A percentile compares a stretch with the other conserved stretches of the same genome.
phyloP scores from a whole-genome alignment of 2,113 vertebrate species.

The Perca flavescens region DNA sequence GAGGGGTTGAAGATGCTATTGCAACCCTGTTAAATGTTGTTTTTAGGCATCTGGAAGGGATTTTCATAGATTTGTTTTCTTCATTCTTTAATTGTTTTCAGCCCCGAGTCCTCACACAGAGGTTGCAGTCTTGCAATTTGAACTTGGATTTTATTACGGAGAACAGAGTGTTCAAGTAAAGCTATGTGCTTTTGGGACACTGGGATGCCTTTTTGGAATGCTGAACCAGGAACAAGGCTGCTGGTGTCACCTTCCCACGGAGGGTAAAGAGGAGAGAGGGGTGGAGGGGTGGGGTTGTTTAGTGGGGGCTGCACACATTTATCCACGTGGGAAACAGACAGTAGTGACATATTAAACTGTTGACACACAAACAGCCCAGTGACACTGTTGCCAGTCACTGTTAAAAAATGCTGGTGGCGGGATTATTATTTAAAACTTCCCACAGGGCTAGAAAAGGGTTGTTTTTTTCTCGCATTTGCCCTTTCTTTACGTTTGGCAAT shows the following conservation, averaged over 20 bases:
- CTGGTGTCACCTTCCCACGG: slow-evolving; percentile 69
- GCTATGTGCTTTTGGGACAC: slow-evolving; percentile 47
- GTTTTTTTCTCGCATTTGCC: slow-evolving; percentile 4
- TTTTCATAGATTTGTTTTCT: too few relatives aligned
- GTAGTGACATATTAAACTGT: slow-evolving; percentile 72
- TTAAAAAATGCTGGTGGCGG: slow-evolving; percentile 50
- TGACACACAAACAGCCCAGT: slow-evolving; percentile 58
- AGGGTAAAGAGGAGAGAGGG: slow-evolving; percentile 38
- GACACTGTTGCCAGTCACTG: slow-evolving; percentile 61
- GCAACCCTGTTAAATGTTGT: too few relatives aligned
- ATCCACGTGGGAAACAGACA: slow-evolving; percentile 76
- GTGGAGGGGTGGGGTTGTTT: slow-evolving; percentile 35
- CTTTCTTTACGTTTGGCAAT: slow-evolving; percentile 55
- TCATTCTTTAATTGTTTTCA: too few relatives aligned
- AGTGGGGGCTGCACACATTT: slow-evolving; percentile 55
- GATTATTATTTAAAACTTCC: slow-evolving; percentile 60
- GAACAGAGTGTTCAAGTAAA: too few relatives aligned
- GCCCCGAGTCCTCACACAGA: not conserved
- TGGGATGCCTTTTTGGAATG: too few relatives aligned
- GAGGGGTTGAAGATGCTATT: too few relatives aligned
- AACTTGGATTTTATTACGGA: not conserved
- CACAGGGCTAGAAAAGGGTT: slow-evolving; percentile 37
- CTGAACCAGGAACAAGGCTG: slow-evolving; percentile 68
- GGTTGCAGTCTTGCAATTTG: not conserved
- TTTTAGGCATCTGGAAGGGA: not conserved